These are phyloP conservation scores for Todus mexicanus DNA, from an alignment of 2,797 vertebrate species.

Conservation along the genomic window DNA sequence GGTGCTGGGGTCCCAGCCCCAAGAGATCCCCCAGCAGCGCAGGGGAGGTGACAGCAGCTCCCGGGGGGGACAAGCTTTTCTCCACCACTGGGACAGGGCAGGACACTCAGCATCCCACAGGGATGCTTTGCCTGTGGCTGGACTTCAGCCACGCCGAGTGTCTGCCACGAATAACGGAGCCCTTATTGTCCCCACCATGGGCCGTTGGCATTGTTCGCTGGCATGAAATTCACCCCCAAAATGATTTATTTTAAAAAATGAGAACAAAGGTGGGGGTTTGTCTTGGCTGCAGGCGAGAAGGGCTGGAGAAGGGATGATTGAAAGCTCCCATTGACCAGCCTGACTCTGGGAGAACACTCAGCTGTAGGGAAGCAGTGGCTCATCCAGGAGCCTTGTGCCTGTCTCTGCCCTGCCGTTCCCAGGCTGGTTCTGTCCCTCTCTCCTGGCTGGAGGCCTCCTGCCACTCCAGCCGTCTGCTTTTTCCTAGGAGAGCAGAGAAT, in stretches of 20 bases:
- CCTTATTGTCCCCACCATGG: background rate
- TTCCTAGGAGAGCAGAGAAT: background rate
- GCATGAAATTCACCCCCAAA: constrained; percentile 1
- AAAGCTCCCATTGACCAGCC: constrained; percentile 25
- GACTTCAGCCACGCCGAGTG: background rate
- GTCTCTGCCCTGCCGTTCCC: background rate
- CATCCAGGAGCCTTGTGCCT: background rate
- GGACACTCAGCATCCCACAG: background rate
- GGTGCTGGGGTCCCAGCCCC: no score
- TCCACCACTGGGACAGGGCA: fast-evolving
- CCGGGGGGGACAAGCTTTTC: background rate
- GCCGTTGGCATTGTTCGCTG: background rate
- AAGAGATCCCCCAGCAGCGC: background rate
- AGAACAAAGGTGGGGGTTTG: background rate
- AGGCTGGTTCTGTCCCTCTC: background rate
- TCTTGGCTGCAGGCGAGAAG: background rate
- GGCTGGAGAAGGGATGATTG: background rate
- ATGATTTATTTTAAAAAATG: constrained; percentile 18
- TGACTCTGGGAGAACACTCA: background rate
- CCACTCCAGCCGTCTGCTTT: background rate
- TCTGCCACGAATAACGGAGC: background rate
- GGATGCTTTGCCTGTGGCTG: background rate
- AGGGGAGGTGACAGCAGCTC: background rate
- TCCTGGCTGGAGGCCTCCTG: background rate
- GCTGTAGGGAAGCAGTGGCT: background rate